Evolutionary conservation across 1,140 invertebrate species (phyloP), one percentile per base, ranked within the genome.

Genomic region (Drosophila prosaltans): DNA sequence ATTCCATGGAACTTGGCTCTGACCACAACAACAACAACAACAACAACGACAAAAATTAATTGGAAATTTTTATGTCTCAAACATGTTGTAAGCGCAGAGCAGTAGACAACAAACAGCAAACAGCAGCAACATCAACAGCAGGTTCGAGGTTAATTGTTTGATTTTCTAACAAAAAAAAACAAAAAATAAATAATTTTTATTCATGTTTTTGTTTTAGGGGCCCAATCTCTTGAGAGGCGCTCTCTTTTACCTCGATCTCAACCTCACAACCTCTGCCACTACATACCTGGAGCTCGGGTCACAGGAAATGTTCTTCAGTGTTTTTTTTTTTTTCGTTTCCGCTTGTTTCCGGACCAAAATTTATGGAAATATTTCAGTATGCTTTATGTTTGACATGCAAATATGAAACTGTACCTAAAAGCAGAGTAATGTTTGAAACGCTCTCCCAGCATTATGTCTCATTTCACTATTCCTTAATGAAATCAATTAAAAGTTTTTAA

Each of bases 121-220:
- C 68, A 69, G 62, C 55, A 60, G 57, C 67, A 72, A 21, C 65
- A 51, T 36, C 21, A 72, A 62, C 65, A 74, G 69, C 83, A 83
- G 83, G 80, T 89, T 88, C 84, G 83, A 89, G 83, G 83, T 88
- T 89, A 88, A 88, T 88, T 88, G 83, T 86, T 86, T 86, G 83
- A 88, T 88, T 88, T 88, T 88, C 84, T 89, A 88, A 88, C 80
- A 88, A 88, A 75, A 78, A 83, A 71, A 54, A 83, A 88, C 88
- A 75, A 78, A 83, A 71, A 54, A 83, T 69, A 73, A 81, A 65
- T 60, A 69, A 77, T 30, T 21, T 26, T 11, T 62, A 41, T 24
- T 7, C 21, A 6, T 45, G 2, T 51, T 51, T 51, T 51, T 48
- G 7, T n/a, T 76, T 85, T 85, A 79, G 82, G 78, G 69, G 79